Base-by-base conservation (phyloP, 2,888 invertebrate genomes). In the Xylophagus ater region DNA sequence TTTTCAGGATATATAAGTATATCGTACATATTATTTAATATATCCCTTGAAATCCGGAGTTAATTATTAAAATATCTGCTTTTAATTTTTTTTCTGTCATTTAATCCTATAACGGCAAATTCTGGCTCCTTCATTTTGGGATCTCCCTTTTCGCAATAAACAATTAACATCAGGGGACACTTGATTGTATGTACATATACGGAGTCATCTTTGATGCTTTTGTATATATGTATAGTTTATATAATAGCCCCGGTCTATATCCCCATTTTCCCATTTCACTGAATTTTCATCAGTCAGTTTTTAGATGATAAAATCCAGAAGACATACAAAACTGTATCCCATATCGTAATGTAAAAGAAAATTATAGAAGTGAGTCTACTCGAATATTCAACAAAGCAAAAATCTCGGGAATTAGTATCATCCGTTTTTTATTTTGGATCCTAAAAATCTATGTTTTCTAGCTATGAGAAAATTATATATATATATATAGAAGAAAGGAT, bases 61-160 rank as follows among this genome's bases (percentile, higher is more conserved):
- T 42, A 42, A 42, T 42, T 42, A 42, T 42, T 42, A 42, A 42
- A 42, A 37, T 42, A 42, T 37, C 42, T 37, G 37, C 42, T 34
- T 42, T 37, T 42, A 37, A 42, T 42, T 42, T 42, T n/a, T n/a
- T n/a, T 42, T 42, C 42, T 42, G 42, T 42, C 42, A 37, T 42
- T 37, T 42, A 42, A 42, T 42, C 42, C 37, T 23, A 37, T 42
- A 42, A 42, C 34, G 30, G 30, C n/a, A 37, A 29, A 42, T 34
- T 35, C 40, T 35, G 40, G n/a, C 23, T 35, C 25, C 30, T 41
- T n/a, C n/a, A n/a, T n/a, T n/a, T n/a, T 32, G 13, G 23, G n/a
- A 10, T 26, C 26, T 26, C 26, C 13, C n/a, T n/a, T n/a, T 30
- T 15, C 14, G 35, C 32, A 40, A 40, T 40, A 40, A 40, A 40